Evolutionary conservation across 2,888 invertebrate genomes (phyloP), one percentile per base, ranked within the genome.

Genomic region (Clistopyga incitator): DNA sequence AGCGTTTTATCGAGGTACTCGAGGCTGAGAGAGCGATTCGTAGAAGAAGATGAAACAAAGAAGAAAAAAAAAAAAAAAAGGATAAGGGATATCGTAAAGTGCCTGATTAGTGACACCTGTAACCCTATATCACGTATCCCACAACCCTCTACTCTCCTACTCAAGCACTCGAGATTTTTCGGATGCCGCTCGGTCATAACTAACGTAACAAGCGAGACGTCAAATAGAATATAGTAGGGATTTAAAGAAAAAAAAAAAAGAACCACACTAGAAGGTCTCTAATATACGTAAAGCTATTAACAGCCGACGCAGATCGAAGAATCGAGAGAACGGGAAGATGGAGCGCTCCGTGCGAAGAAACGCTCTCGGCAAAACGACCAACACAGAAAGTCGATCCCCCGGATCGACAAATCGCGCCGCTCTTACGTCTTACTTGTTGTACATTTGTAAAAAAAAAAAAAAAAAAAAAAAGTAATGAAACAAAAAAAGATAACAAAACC

Each of bases 41-140:
- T 75, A 52, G 78, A 79, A 61, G 56, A 85, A 78, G 50, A 45
- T 47, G 38, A 80, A 79, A 81, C 78, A 54, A 86, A 78, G 82
- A 81, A 84, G 65, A 81, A 82, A 29, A 29, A 85, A 86, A 76
- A 81, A 82, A 29, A 29, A 85, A 86, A 76, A 88, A 87, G 88
- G 89, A 89, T 88, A 88, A 89, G 89, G 88, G 90, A 91, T 90
- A 89, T 90, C 90, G 90, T 89, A 89, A 92, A 92, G 92, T 93
- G 93, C 92, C 92, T 93, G 91, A 92, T 92, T 92, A 91, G 91
- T 90, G 89, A 91, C 90, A 88, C 90, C 91, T 89, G 85, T 88
- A 86, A 88, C 87, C 89, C 88, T 74, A 75, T 79, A 76, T 78
- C 78, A 80, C 64, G 78, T 79, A 77, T 81, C 79, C 61, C 47